Conservation (phyloP, 2,888 invertebrate genomes). For the Lochmaea crataegi region DNA sequence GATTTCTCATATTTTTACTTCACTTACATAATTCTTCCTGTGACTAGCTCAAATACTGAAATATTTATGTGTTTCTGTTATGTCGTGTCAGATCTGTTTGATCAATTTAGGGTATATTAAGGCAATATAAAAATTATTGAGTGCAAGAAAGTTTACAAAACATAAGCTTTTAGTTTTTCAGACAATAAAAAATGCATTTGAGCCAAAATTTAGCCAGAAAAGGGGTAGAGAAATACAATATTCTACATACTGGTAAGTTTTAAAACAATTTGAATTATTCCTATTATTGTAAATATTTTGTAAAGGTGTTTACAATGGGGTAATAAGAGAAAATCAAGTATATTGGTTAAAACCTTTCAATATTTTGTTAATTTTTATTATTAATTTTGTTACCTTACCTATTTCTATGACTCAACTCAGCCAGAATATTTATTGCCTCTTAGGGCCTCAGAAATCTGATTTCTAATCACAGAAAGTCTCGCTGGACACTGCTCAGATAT, state of each 20-base stretch:
- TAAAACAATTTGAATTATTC: not conserved
- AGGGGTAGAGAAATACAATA: slow-evolving; percentile 7
- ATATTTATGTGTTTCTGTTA: too few species aligned
- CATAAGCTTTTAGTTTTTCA: slow-evolving; percentile 6
- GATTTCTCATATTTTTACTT: too few species aligned
- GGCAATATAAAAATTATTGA: not conserved
- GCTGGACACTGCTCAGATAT: too few species aligned
- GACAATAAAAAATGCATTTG: slow-evolving; percentile 1
- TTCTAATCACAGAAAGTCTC: too few species aligned
- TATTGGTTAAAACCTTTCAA: not conserved
- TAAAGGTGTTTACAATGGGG: not conserved
- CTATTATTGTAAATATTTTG: slow-evolving; percentile 2
- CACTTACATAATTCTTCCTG: too few species aligned
- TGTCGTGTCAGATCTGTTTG: not conserved
- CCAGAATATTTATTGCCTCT: too few species aligned
- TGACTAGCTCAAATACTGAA: too few species aligned
- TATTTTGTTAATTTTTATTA: not conserved
- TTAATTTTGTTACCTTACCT: too few species aligned
- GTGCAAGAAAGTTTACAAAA: not conserved
- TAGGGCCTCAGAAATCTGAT: too few species aligned
- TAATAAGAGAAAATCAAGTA: slow-evolving; percentile 1
- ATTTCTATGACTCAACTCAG: too few species aligned
- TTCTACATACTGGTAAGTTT: slow-evolving; percentile 3
- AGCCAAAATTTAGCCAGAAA: slow-evolving; percentile 11
- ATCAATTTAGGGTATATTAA: not conserved